Evolutionary conservation across 2,888 invertebrate genomes (phyloP).

Genomic region (Leptopilina syphax): DNA sequence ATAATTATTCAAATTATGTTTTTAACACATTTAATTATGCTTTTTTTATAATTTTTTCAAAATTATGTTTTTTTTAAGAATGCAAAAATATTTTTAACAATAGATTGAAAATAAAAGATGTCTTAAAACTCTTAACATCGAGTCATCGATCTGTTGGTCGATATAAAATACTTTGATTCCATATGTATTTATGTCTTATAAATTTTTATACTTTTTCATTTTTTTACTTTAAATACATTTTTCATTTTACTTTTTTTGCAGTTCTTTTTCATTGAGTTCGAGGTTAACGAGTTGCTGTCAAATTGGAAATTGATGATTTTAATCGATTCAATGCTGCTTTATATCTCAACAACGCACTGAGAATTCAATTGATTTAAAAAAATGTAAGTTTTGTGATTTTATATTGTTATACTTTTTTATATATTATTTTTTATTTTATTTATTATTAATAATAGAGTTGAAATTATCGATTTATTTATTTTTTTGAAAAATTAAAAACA

Average conservation of each 20-base stretch:
- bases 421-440: not conserved
- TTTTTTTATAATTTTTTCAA: too few species aligned
- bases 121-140: not conserved
- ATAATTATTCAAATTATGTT: too few species aligned
- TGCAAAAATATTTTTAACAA: too few species aligned
- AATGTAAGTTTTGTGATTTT: too few species aligned
- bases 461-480: too few species aligned
- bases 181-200: constrained; percentile 49
- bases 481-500: too few species aligned
- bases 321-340: constrained; percentile 8
- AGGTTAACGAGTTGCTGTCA: constrained; percentile 36
- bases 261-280: constrained; percentile 33
- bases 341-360: constrained; percentile 9
- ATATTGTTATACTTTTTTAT: not conserved
- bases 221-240: too few species aligned
- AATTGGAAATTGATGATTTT: constrained; percentile 30
- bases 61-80: too few species aligned
- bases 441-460: too few species aligned
- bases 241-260: too few species aligned
- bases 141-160: constrained; percentile 30
- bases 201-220: constrained; percentile 29
- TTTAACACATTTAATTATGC: too few species aligned
- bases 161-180: constrained; percentile 24
- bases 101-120: not conserved
- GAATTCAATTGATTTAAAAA: not conserved